Percentiles rank a stretch among this genome's conserved stretches.
Evolutionary conservation across 2,797 vertebrate genomes (phyloP).

Genomic region (Neomorphus geoffroyi): DNA sequence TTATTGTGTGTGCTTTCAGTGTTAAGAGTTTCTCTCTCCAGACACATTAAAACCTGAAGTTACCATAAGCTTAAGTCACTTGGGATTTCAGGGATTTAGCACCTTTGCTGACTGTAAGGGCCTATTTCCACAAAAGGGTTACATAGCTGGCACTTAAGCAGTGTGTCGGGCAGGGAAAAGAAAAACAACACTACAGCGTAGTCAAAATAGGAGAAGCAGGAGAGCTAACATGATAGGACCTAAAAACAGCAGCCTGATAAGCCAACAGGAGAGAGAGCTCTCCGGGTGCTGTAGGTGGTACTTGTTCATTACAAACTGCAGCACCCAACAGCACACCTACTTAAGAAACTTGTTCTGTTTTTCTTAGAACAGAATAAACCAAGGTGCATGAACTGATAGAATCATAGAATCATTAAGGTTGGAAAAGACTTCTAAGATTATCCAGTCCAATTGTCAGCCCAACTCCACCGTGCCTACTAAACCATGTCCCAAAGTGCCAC

Average conservation of each 20-base stretch:
- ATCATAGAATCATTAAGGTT: too few species aligned
- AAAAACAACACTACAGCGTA: neutral
- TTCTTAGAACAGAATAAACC: neutral
- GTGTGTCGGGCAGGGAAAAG: neutral
- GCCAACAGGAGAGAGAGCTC: neutral
- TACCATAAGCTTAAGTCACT: rapidly evolving
- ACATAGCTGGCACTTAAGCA: too few species aligned
- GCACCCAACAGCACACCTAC: neutral
- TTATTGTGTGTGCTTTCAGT: rapidly evolving
- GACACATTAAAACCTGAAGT: rapidly evolving
- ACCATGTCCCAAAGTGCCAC: too few species aligned
- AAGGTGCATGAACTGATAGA: neutral
- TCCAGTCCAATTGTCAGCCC: too few species aligned
- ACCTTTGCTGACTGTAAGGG: neutral
- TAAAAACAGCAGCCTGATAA: neutral
- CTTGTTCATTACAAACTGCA: neutral
- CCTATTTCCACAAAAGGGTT: neutral
- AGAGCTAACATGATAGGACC: neutral
- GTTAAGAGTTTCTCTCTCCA: rapidly evolving
- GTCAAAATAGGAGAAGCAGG: neutral
- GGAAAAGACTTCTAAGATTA: too few species aligned
- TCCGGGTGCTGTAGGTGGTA: neutral
- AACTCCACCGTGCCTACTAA: too few species aligned
- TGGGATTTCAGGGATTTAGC: rapidly evolving
- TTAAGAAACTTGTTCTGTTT: neutral